Base-by-base conservation (phyloP, 2,113 vertebrate species). In the Rafetus swinhoei region DNA sequence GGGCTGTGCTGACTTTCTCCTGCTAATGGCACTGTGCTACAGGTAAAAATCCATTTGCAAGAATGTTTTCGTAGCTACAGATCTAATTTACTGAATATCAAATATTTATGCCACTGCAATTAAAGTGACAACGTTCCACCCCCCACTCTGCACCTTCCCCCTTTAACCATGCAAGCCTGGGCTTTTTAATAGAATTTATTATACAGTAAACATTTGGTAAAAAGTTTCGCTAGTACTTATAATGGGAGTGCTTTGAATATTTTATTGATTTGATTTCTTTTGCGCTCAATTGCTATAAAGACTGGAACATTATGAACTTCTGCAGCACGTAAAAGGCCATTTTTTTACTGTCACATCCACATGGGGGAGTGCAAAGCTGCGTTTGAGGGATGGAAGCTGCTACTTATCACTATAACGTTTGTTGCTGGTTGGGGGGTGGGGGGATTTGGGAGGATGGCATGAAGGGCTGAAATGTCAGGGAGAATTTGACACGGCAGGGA, bases 31-130 rank as follows among this genome's bases (percentile, higher is more conserved):
- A 98, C 98, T 98, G 98, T 99, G 98, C 99, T 99, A 98, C 99
- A 98, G 98, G 99, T 99, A 99, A 99, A 99, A 98, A 98, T 98
- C 98, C 98, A 98, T 99, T 99, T 99, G 98, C 97, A 98, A 98
- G 98, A 99, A 98, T 98, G 97, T 98, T 99, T 99, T 99, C 97
- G 96, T 98, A 98, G 98, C 98, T 97, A 98, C 98, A 98, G 98
- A 99, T 99, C 98, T 99, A 99, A 99, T 99, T 99, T 98, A 98
- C 98, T 98, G 98, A 98, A 98, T 99, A 99, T 99, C 98, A 99
- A 99, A 99, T 98, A 99, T 99, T 99, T 99, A 99, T 98, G 98
- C 98, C 97, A 97, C 97, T 97, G 98, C 98, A 98, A 99, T 99
- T 99, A 98, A 97, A 99, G 98, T 98, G 98, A 98, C 98, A 98